These are phyloP conservation scores for Trematocara caparti DNA, from an alignment of 2,797 vertebrate genomes.

Conservation along the genomic window DNA sequence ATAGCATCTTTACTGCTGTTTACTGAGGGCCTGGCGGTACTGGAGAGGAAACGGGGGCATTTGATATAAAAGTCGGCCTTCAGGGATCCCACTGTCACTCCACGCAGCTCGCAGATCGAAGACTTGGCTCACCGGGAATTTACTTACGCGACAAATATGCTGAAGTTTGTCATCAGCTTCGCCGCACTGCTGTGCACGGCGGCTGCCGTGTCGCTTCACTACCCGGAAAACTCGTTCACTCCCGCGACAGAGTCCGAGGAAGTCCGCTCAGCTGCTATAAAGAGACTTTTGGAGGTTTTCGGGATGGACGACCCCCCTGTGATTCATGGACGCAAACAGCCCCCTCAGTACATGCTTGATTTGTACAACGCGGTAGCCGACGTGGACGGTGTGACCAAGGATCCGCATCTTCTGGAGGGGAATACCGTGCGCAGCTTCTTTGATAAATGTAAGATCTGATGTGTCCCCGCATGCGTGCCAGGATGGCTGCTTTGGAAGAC, in stretches of 20 bases:
- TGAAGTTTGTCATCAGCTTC: conserved; percentile 46
- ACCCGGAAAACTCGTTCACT: conserved; percentile 46
- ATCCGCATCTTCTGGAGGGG: conserved; percentile 83
- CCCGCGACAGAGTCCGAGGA: conserved; percentile 43
- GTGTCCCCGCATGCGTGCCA: not conserved
- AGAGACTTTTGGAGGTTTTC: conserved; percentile 86
- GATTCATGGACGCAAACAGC: conserved; percentile 74
- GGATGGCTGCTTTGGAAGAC: not conserved
- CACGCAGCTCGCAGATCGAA: conserved; percentile 1
- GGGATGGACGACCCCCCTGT: conserved; percentile 86
- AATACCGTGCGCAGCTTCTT: conserved; percentile 92
- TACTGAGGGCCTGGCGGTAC: conserved; percentile 41
- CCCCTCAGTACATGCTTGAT: conserved; percentile 92
- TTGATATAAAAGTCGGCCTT: conserved; percentile 70
- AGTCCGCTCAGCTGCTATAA: conserved; percentile 80
- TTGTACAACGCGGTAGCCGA: conserved; percentile 88
- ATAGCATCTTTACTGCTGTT: conserved; percentile 78
- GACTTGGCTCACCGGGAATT: not conserved
- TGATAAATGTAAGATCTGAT: conserved; percentile 82
- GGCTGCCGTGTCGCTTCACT: conserved; percentile 32
- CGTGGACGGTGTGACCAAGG: conserved; percentile 86
- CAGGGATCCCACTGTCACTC: conserved; percentile 44
- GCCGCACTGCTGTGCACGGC: conserved; percentile 23
- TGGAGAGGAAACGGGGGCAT: conserved; percentile 21
- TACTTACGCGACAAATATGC: conserved; percentile 48